Percentiles rank a stretch among this genome's conserved stretches.
Evolutionary conservation across 2,888 invertebrate species (phyloP).

Genomic region (Perithous albicinctus): DNA sequence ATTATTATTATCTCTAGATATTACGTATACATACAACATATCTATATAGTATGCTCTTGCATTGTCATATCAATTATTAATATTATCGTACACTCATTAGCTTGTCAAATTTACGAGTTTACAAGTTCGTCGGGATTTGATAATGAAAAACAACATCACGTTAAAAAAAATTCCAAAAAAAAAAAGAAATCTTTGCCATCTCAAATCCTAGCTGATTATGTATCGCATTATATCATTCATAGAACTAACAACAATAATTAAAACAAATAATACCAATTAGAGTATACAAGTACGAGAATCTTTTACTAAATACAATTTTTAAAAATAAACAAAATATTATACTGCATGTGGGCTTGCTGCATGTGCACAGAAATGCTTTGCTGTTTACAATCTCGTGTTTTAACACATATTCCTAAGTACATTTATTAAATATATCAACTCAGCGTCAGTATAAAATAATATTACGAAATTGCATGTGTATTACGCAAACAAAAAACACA

Average conservation of each 20-base stretch:
- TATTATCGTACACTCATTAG: constrained; percentile 73
- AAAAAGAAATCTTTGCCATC: too few species aligned
- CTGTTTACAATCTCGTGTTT: constrained; percentile 80
- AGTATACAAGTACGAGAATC: constrained; percentile 51
- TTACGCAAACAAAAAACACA: constrained; percentile 1
- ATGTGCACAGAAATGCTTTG: constrained; percentile 84
- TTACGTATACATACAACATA: constrained; percentile 55
- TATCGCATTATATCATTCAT: constrained; percentile 70
- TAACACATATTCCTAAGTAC: constrained; percentile 8
- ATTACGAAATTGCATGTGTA: constrained; percentile 5
- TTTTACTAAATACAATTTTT: neutral
- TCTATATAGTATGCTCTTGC: constrained; percentile 73
- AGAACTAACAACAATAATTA: constrained; percentile 54
- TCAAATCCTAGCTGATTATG: constrained; percentile 63
- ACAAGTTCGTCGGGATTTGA: constrained; percentile 77
- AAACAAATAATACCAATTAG: neutral
- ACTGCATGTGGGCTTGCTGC: constrained; percentile 83
- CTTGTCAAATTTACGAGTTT: constrained; percentile 66
- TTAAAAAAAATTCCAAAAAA: too few species aligned
- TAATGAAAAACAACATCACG: constrained; percentile 53
- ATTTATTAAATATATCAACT: neutral
- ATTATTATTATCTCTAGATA: constrained; percentile 73
- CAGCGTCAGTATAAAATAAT: constrained; percentile 10
- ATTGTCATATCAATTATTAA: constrained; percentile 62
- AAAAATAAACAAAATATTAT: constrained; percentile 2